A percentile compares a stretch with the other conserved stretches of the same genome.
phyloP scores from a whole-genome alignment of 2,797 vertebrate species.

The Falco peregrinus region DNA sequence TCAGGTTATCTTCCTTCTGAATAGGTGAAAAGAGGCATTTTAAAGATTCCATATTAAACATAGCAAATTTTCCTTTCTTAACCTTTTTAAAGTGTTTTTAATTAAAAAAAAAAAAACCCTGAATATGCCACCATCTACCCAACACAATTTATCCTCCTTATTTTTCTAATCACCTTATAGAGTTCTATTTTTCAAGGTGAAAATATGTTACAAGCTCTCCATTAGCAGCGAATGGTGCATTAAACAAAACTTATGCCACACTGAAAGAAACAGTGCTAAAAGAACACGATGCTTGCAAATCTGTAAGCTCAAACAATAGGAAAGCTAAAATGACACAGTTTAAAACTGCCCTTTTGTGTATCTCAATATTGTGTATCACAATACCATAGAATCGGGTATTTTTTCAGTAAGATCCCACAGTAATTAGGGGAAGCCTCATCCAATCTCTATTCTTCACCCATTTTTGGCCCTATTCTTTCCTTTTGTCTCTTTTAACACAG shows the following conservation, averaged over 20 bases:
- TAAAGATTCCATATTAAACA: not conserved
- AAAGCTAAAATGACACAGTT: not conserved
- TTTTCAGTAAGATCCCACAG: not conserved
- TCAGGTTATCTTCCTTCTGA: not conserved
- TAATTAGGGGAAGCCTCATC: not conserved
- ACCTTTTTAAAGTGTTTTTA: not conserved
- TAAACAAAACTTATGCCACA: not conserved
- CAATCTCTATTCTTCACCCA: rapidly evolving
- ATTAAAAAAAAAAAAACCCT: not conserved
- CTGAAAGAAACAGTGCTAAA: not conserved
- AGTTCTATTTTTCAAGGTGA: not conserved
- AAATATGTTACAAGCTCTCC: not conserved
- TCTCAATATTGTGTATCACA: not conserved
- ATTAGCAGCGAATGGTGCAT: not conserved
- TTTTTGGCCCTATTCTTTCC: not conserved
- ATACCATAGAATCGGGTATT: not conserved
- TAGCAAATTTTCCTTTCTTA: not conserved
- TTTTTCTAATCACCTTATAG: not conserved
- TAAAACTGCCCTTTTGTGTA: not conserved
- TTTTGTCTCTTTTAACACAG: not conserved
- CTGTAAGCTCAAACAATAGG: not conserved
- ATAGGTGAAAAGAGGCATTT: not conserved
- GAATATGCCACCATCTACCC: not conserved
- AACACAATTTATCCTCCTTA: not conserved
- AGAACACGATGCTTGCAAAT: not conserved